Conservation (phyloP, 2,113 vertebrate genomes). For the Tupaia tana region DNA sequence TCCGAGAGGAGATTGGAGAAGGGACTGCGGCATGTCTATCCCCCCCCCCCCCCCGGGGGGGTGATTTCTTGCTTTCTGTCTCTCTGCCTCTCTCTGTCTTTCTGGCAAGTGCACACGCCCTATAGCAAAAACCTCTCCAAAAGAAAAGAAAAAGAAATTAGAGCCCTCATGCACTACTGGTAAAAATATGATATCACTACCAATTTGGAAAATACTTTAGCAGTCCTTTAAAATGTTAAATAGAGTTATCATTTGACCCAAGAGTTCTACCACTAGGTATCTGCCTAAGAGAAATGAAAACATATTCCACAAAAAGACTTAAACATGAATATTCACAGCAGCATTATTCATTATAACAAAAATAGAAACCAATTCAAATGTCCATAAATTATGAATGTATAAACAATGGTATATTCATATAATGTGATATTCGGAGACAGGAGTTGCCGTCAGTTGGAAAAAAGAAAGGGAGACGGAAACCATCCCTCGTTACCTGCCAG, state of each 20-base stretch:
- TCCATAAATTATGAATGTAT: neutral
- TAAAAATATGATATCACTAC: neutral
- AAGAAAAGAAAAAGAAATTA: neutral
- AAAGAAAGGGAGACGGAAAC: slow-evolving; percentile 27
- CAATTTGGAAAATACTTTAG: slow-evolving; percentile 47
- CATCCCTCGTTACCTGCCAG: neutral
- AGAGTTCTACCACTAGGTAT: neutral
- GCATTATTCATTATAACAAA: neutral
- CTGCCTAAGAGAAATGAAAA: slow-evolving; percentile 33
- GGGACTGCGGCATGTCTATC: too few species aligned
- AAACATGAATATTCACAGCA: neutral
- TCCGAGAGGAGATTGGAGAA: too few species aligned
- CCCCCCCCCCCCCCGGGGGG: too few species aligned
- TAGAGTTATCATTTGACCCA: neutral
- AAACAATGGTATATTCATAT: neutral
- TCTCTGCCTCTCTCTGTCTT: too few species aligned
- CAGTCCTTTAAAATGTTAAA: slow-evolving; percentile 32
- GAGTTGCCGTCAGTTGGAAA: neutral
- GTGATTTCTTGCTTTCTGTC: too few species aligned
- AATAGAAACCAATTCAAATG: slow-evolving; percentile 2
- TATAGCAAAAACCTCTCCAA: too few species aligned
- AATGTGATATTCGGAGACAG: neutral
- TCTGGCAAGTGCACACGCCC: too few species aligned
- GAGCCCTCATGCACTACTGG: neutral
- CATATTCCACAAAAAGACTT: slow-evolving; percentile 14